Conservation (phyloP, 1,140 invertebrate genomes). For the Cryptotermes secundus region DNA sequence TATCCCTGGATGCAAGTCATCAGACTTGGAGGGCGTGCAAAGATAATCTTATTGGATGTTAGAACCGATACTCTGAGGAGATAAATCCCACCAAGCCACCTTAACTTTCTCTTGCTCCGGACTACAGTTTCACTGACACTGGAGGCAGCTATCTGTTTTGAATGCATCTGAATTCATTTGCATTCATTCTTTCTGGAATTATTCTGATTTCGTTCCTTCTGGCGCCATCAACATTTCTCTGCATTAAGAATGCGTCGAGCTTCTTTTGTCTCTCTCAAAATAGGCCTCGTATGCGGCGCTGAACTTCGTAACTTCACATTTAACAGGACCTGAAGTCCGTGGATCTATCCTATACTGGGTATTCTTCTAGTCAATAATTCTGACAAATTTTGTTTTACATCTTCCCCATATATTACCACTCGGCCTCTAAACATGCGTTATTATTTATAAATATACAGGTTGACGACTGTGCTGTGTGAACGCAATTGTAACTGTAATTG, state of each 20-base stretch:
- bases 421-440: no score
- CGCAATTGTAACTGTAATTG: no score
- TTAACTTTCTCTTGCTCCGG: neutral
- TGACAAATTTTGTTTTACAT: no score
- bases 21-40: neutral
- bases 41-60: conserved; percentile 10
- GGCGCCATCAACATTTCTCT: neutral
- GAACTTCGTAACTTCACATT: no score
- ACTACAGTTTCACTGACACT: neutral
- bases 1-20: neutral
- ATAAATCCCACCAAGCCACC: neutral
- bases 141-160: neutral
- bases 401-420: no score
- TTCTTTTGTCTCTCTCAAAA: neutral
- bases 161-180: neutral
- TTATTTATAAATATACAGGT: no score
- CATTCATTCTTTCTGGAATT: neutral
- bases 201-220: neutral
- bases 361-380: no score
- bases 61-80: neutral
- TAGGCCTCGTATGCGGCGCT: no score
- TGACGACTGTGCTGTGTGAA: no score
- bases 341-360: no score
- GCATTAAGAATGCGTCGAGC: neutral
- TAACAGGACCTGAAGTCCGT: no score